Conservation (phyloP, 1,140 invertebrate species). For the Dendrolimus punctatus region DNA sequence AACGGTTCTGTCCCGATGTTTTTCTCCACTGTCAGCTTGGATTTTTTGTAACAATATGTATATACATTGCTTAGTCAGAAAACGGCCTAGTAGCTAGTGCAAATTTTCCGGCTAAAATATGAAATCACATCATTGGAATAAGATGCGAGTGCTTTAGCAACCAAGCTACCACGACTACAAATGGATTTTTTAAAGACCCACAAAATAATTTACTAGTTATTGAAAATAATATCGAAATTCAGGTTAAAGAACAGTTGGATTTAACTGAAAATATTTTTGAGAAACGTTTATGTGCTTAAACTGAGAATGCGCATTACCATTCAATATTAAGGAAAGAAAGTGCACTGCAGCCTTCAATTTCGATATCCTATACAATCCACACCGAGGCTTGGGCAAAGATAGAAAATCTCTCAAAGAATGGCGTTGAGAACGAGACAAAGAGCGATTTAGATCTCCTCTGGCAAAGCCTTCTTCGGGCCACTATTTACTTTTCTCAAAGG, state of each 20-base stretch:
- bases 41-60: too few relatives aligned
- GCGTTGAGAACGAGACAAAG: conserved; percentile 63
- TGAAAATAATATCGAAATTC: neutral
- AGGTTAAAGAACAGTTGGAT: neutral
- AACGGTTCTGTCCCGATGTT: too few relatives aligned
- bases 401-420: conserved; percentile 65
- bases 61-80: too few relatives aligned
- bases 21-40: too few relatives aligned
- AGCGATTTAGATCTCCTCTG: conserved; percentile 60
- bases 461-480: conserved; percentile 46
- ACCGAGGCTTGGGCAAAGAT: conserved; percentile 47
- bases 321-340: conserved; percentile 13
- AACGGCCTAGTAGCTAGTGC: too few relatives aligned
- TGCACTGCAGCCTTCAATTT: conserved; percentile 26
- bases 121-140: too few relatives aligned
- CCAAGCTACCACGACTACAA: too few relatives aligned
- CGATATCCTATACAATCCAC: conserved; percentile 48
- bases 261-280: neutral
- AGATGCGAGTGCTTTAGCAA: too few relatives aligned
- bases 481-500: conserved; percentile 60
- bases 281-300: neutral
- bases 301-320: neutral
- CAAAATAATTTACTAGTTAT: neutral
- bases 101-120: too few relatives aligned
- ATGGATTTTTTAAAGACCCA: too few relatives aligned